Conservation (phyloP, 2,113 vertebrate genomes). For the Trinectes maculatus region DNA sequence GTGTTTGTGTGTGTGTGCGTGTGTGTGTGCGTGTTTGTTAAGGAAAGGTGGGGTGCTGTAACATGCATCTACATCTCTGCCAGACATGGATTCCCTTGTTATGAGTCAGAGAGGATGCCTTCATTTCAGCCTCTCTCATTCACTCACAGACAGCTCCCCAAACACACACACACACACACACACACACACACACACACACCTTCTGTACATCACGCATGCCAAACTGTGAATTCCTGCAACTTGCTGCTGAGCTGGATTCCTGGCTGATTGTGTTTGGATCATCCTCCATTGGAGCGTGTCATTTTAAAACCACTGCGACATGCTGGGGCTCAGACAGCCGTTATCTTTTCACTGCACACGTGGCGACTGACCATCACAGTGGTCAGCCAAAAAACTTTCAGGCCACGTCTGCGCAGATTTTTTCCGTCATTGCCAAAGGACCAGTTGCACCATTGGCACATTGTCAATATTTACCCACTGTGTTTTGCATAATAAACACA, state of each 20-base stretch:
- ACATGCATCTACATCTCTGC: conserved; percentile 25
- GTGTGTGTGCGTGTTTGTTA: conserved; percentile 7
- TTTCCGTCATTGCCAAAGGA: conserved; percentile 13
- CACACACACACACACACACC: not conserved
- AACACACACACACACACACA: not conserved
- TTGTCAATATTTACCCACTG: conserved; percentile 54
- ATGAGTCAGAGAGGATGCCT: conserved; percentile 38
- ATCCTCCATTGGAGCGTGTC: not conserved
- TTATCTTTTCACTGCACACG: not conserved
- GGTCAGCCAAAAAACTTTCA: not conserved
- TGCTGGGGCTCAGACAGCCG: not conserved
- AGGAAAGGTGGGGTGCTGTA: not conserved
- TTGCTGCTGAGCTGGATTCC: conserved; percentile 18
- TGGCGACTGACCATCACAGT: not conserved
- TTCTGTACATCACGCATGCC: not conserved
- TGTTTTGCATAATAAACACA: conserved; percentile 34
- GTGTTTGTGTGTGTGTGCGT: conserved; percentile 4
- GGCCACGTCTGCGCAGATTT: not conserved
- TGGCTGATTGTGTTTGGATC: not conserved
- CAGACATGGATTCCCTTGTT: conserved; percentile 39
- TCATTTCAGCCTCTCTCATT: not conserved
- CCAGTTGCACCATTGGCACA: conserved; percentile 15
- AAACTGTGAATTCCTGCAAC: conserved; percentile 21
- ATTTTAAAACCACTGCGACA: not conserved
- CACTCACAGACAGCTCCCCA: not conserved